Evolutionary conservation across 2,888 invertebrate species (phyloP), one percentile per base, ranked within the genome.

Genomic region (Helleia helle): DNA sequence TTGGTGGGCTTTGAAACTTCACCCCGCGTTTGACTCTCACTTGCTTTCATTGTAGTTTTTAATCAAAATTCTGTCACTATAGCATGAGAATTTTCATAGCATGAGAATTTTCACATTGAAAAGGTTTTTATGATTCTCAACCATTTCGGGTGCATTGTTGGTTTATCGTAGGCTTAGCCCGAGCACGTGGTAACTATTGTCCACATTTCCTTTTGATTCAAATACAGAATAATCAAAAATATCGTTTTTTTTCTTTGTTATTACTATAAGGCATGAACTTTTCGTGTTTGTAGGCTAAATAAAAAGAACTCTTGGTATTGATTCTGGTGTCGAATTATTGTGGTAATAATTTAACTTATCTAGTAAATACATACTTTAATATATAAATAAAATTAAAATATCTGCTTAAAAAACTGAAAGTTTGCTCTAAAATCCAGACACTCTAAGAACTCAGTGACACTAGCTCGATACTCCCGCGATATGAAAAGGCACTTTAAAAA

Each of bases 41-140:
- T 40, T 40, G 40, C 30, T 26, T 40, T 40, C 17, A 31, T 40
- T 40, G 40, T 40, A 17, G 40, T 40, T 40, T 31, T 24, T 40
- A 40, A 40, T 40, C 31, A 40, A 40, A 40, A 31, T 40, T 30
- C 40, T 40, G 40, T 40, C 31, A 31, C 30, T 25, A 27, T 27
- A 40, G 30, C 12, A 24, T 40, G 40, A 40, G 31, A 24, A 31
- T 34, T 22, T 22, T 34, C 34, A 22, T 34, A 22, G 34, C 17
- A 34, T 22, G 22, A 39, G 25, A 25, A 31, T 14, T 24, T 18
- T 39, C 11, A 14, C 15, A 15, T 12, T 39, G 24, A 17, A 30
- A 24, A 22, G 8, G 14, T 31, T 39, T 30, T 25, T 13, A 39
- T 31, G 31, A 34, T 34, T 18, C 22, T 12, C 34, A 18, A 12